Percentiles rank a stretch among this genome's conserved stretches.
These are phyloP conservation scores for Melangyna quadrimaculata DNA, from an alignment of 2,888 invertebrate species.

Conservation along the genomic window DNA sequence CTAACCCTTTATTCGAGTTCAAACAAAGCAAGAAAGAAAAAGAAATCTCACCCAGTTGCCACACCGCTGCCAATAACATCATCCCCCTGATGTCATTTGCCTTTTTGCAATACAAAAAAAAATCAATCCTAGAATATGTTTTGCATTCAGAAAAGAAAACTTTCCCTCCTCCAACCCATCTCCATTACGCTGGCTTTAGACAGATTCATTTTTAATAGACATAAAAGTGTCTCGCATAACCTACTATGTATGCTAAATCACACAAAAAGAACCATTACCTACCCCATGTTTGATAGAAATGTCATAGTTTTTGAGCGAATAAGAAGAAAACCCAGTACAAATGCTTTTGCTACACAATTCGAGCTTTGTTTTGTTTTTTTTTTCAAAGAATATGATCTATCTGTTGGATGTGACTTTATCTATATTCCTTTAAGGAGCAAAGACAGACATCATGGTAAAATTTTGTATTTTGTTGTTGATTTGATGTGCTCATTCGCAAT, in stretches of 20 bases:
- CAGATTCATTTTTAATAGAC: neutral
- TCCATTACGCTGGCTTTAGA: neutral
- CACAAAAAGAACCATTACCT: neutral
- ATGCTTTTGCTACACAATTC: neutral
- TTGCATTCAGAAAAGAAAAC: constrained; percentile 6
- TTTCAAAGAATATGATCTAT: neutral
- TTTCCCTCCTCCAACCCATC: neutral
- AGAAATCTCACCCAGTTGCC: neutral
- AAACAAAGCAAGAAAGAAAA: neutral
- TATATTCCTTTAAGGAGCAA: neutral
- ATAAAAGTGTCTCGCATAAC: constrained; percentile 1
- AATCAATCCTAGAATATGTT: neutral
- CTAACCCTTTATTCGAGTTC: constrained; percentile 52
- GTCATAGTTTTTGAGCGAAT: neutral
- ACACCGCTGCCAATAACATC: neutral
- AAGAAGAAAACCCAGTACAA: neutral
- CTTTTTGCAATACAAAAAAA: neutral
- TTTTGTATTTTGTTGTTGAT: neutral
- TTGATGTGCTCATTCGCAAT: neutral
- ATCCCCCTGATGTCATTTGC: neutral
- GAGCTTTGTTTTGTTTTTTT: neutral
- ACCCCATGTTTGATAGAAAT: constrained; percentile 17
- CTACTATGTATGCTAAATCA: neutral
- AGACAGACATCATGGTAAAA: neutral
- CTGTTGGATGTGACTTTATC: neutral